Evolutionary conservation across 2,797 vertebrate species (phyloP), one percentile per base, ranked within the genome.

Genomic region (Rhinatrema bivittatum): DNA sequence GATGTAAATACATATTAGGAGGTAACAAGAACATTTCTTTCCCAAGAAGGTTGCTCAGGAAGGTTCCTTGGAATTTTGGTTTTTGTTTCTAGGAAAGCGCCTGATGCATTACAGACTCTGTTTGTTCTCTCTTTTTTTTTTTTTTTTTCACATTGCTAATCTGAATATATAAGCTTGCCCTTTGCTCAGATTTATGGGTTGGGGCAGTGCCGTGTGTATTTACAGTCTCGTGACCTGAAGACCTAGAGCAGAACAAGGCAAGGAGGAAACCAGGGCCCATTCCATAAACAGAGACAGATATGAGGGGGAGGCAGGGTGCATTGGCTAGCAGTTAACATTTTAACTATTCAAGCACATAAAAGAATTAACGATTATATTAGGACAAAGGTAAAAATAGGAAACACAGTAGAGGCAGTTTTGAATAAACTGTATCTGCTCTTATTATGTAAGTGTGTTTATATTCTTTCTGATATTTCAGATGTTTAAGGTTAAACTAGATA

Each of bases 201-300:
- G 52, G 76, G 81, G 80, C 84, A 83, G 70, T 46, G 41, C 80
- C 74, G 72, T 87, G 90, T 94, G 88, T 96, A 94, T 95, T 97
- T 95, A 94, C 91, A 94, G 88, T 92, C 87, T 91, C 85, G 79
- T 92, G 92, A 95, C 91, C 91, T 84, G 82, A 77, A 79, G 86
- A 86, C 85, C 84, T 57, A 57, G 40, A 84, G 78, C 84, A 82
- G 72, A 79, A 71, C 72, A 68, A 72, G 63, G 77, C 72, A 73
- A 74, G 83, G 78, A 81, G 79, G 76, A 78, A 83, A 81, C 68
- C 50, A 65, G 74, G 73, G 67, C 68, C 72, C 36, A 25, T 71
- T 84, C 76, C 68, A 81, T 81, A 87, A 85, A 82, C 83, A 84
- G 75, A 81, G 77, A 76, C 72, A 81, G 72, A 74, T 72, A 75